A percentile compares a stretch with the other conserved stretches of the same genome.
Conservation (phyloP, 2,888 invertebrate species). For the Pemphredon lugubris region DNA sequence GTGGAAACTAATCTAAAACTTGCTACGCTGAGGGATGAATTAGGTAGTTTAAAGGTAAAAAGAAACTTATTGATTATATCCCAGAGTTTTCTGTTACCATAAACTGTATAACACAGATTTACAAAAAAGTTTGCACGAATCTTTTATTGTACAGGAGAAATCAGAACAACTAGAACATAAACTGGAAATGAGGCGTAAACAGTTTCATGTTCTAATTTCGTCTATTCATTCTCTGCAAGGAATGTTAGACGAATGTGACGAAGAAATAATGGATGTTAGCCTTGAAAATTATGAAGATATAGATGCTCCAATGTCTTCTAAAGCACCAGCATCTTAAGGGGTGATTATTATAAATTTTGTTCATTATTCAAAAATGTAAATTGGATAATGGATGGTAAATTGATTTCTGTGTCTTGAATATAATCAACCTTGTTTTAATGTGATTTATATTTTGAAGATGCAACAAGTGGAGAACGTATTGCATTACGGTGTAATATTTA, state of each 20-base stretch:
- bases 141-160: slow-evolving; percentile 82
- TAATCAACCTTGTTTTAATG: no score
- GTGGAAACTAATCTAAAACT: slow-evolving; percentile 89
- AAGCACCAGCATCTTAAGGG: slow-evolving; percentile 44
- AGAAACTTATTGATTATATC: not conserved
- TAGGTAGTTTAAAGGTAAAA: slow-evolving; percentile 84
- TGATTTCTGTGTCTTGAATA: no score
- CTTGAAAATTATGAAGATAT: slow-evolving; percentile 80
- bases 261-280: slow-evolving; percentile 83
- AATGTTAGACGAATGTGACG: slow-evolving; percentile 88
- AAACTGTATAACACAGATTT: not conserved
- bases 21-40: slow-evolving; percentile 87
- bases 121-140: not conserved
- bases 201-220: slow-evolving; percentile 93
- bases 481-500: no score
- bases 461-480: no score
- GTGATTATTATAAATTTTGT: no score
- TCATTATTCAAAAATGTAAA: no score
- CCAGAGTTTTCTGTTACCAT: not conserved
- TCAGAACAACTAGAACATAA: slow-evolving; percentile 89
- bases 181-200: slow-evolving; percentile 91
- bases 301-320: slow-evolving; percentile 66
- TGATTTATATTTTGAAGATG: no score
- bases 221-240: slow-evolving; percentile 93
- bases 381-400: no score